Conservation (phyloP, 2,888 invertebrate genomes). For the Xestia c-nigrum region DNA sequence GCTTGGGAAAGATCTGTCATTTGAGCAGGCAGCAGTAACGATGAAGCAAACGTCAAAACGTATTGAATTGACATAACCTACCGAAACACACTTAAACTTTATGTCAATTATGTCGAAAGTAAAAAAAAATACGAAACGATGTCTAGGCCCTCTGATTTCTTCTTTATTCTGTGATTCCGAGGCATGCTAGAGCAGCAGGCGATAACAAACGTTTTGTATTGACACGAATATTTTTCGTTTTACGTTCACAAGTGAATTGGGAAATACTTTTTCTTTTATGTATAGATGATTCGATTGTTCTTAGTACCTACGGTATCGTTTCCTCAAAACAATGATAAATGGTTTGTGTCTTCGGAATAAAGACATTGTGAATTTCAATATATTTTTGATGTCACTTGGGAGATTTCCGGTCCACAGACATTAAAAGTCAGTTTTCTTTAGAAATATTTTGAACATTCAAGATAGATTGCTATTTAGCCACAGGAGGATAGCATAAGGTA, state of each 20-base stretch:
- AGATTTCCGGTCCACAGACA: background rate
- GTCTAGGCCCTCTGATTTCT: background rate
- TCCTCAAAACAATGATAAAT: background rate
- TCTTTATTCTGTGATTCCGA: slow-evolving; percentile 2
- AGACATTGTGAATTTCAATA: background rate
- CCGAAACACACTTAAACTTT: background rate
- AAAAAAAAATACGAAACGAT: no score
- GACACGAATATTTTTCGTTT: slow-evolving; percentile 7
- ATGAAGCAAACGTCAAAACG: background rate
- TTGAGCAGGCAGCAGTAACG: background rate
- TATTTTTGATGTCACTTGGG: background rate
- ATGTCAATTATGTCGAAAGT: no score
- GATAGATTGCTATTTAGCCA: background rate
- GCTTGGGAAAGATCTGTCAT: no score
- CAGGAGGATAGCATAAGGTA: slow-evolving; percentile 3
- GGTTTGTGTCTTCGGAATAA: background rate
- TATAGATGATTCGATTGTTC: background rate
- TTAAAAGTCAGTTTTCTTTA: background rate
- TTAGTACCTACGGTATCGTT: no score
- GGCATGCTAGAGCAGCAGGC: background rate
- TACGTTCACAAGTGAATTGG: background rate
- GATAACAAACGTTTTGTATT: slow-evolving; percentile 10
- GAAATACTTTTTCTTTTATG: no score
- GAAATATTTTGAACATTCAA: background rate
- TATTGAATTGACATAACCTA: background rate